These are phyloP conservation scores for Pteropus rufus DNA, from an alignment of 2,797 vertebrate species.

Conservation along the genomic window DNA sequence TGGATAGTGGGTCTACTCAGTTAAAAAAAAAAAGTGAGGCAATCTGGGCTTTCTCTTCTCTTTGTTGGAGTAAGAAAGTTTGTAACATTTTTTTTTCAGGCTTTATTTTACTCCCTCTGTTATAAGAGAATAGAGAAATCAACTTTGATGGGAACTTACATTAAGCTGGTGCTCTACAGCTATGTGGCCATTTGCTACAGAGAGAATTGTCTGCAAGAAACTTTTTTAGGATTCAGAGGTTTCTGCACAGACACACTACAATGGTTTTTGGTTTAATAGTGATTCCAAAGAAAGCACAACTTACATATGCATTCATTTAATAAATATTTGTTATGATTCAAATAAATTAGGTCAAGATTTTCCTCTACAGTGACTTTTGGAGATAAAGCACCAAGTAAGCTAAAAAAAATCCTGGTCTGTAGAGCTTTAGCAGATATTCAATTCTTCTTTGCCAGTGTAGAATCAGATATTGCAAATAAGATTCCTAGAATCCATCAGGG, in stretches of 20 bases:
- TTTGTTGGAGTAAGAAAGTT: not conserved
- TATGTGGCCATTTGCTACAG: not conserved
- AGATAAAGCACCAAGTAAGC: slow-evolving; percentile 10
- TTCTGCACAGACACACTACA: not conserved
- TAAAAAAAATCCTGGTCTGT: not conserved
- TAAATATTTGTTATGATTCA: slow-evolving; percentile 24
- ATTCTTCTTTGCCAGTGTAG: not conserved
- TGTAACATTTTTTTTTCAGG: not conserved
- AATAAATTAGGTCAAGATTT: slow-evolving; percentile 43
- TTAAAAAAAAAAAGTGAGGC: not conserved
- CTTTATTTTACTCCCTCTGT: not conserved
- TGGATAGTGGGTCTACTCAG: not conserved
- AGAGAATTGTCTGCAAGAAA: not conserved
- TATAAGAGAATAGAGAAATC: not conserved
- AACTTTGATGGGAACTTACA: not conserved
- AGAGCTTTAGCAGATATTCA: not conserved
- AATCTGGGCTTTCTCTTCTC: not conserved
- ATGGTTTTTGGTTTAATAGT: not conserved
- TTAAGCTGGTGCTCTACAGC: not conserved
- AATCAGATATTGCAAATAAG: not conserved
- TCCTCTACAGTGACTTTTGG: not conserved
- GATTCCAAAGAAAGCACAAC: not conserved
- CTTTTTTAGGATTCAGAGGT: not conserved
- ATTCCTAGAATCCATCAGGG: not conserved
- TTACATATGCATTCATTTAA: not conserved